Evolutionary conservation across 37 sponge, comb jelly and placozoan genomes (phyloP).

Genomic region (Corticium candelabrum): DNA sequence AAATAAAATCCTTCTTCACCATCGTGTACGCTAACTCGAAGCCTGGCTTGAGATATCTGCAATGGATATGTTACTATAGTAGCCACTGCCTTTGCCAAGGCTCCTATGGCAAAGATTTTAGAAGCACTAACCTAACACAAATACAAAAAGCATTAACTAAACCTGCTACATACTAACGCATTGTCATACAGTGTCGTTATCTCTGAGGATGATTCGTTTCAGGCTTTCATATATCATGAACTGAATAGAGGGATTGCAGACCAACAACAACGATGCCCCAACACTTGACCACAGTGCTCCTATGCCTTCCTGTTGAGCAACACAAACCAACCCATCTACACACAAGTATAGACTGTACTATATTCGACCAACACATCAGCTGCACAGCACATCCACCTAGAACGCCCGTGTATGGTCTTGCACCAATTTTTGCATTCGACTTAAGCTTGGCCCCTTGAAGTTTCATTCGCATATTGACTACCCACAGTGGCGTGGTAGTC

Average conservation of each 20-base stretch:
- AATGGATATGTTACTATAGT: constrained; percentile 29
- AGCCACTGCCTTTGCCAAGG: constrained; percentile 23
- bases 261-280: constrained; percentile 13
- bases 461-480: constrained; percentile 17
- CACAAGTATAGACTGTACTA: no score
- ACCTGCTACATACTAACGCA: background rate
- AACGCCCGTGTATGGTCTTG: background rate
- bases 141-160: background rate
- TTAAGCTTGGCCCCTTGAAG: constrained; percentile 12
- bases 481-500: constrained; percentile 29
- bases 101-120: constrained; percentile 29
- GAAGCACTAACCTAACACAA: constrained; percentile 10
- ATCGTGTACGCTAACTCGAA: constrained; percentile 13
- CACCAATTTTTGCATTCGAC: no score
- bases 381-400: no score
- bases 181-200: background rate
- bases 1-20: background rate
- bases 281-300: constrained; percentile 14
- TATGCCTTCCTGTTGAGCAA: constrained; percentile 20
- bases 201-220: constrained; percentile 10
- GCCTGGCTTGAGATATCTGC: constrained; percentile 25
- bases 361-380: no score
- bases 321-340: constrained; percentile 7
- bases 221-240: constrained; percentile 29
- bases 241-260: constrained; percentile 32